Evolutionary conservation across 1,140 invertebrate genomes (phyloP), one percentile per base, ranked within the genome.

Genomic region (Brachionus paranguensis): DNA sequence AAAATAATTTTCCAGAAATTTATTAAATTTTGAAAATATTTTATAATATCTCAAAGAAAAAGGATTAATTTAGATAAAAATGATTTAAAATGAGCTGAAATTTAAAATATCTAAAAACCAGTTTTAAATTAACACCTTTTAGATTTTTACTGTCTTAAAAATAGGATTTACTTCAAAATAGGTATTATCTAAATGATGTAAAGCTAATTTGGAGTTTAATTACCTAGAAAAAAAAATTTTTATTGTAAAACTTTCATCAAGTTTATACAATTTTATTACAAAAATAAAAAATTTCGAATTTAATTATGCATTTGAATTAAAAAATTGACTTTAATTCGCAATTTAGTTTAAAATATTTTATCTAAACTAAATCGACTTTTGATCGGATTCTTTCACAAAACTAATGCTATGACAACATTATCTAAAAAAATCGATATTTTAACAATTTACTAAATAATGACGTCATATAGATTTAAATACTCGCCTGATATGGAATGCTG

Each of bases 351-450:
- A 17, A 53, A 37, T 37, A 37, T 37, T 37, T 37, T 37, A 37
- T 37, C 6, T 37, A 37, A 37, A 37, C 33, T 37, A 37, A 37
- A 37, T 37, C 33, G 33, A 37, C 4, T 37, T 37, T 37, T 37
- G 6, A 37, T 37, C 0, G 1, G 17, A 53, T 60, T 60, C 20
- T 20, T 3, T 11, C 8, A 10, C 5, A 3, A 60, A 60, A 8
- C 20, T 60, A 24, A 60, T 60, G n/a, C 65, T 68, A 68, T 68
- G 65, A 68, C 65, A 68, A 68, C 65, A n/a, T 68, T 68, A 68
- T 68, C 65, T 68, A 3, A 68, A 14, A 41, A 68, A 68, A 68
- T 33, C 27, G 33, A 33, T 33, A 41, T 68, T 68, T 37, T 68
- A 11, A 29, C 7, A 33, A 33, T 68, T 68, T 68, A 29, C 41